Percentiles rank a stretch among this genome's conserved stretches.
These are phyloP conservation scores for Argya squamiceps DNA, from an alignment of 2,797 vertebrate genomes.

Conservation along the genomic window DNA sequence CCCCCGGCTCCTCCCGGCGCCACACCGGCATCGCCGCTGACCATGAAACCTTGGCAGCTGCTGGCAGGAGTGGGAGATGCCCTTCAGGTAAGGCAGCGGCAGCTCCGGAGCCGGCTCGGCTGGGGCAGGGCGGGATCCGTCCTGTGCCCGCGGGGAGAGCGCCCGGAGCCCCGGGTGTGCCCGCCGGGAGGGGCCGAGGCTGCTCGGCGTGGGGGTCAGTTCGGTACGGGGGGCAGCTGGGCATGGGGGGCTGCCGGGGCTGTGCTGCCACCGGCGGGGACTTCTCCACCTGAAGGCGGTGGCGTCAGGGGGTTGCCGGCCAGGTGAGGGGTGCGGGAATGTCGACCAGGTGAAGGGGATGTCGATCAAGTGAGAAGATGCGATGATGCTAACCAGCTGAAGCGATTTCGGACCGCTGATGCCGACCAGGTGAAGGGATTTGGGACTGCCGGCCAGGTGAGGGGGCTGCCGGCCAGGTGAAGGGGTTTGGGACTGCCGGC, in stretches of 20 bases:
- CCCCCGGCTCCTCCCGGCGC: slow-evolving; percentile 34
- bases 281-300: not conserved
- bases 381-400: not conserved
- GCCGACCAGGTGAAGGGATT: not conserved
- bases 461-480: not conserved
- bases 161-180: not conserved
- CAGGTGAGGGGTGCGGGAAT: not conserved
- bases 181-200: not conserved
- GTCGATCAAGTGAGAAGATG: not conserved
- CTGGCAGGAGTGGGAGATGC: slow-evolving; percentile 76
- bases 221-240: not conserved
- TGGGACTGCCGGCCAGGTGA: not conserved
- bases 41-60: slow-evolving; percentile 85
- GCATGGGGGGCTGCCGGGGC: not conserved
- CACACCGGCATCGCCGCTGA: slow-evolving; percentile 68
- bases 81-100: slow-evolving; percentile 81
- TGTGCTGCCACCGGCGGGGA: not conserved
- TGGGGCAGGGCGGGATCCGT: not conserved
- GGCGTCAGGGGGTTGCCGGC: not conserved
- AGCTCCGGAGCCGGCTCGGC: not conserved
- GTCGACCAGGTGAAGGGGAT: not conserved
- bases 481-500: no score
- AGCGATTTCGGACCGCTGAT: not conserved
- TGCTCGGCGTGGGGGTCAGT: no score
- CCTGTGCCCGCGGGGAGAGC: not conserved